Base-by-base conservation (phyloP, 2,888 invertebrate species). In the Rhynchonema sp. region DNA sequence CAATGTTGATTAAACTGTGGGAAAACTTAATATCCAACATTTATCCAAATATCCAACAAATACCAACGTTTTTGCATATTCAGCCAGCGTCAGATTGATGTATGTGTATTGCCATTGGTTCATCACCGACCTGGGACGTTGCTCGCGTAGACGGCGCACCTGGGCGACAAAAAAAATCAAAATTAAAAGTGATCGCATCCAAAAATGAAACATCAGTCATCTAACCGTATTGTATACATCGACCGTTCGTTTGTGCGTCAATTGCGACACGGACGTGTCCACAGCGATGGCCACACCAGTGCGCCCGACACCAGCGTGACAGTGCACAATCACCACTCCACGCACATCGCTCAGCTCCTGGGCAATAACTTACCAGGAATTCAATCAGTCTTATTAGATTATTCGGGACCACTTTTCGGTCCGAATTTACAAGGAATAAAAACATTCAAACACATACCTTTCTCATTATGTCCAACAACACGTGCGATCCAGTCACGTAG, bases 181-280 rank as follows among this genome's bases (percentile, higher is more conserved):
- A n/a, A n/a, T n/a, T n/a, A n/a, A n/a, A n/a, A n/a, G n/a, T n/a
- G n/a, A n/a, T 38, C 38, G 38, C 38, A 38, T 38, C n/a, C n/a
- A 38, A 38, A 17, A 38, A 17, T 38, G 38, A 38, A 13, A 6
- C 9, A 17, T 17, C 38, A 38, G 9, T 13, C 38, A 38, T 13
- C 38, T 38, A 3, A 54, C 30, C 23, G 38, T 56, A 13, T 56
- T 56, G 62, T 63, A 55, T 61, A 66, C 46, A 59, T 63, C 70
- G 67, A 68, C 52, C 60, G 59, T 56, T 61, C 61, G 22, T 59
- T 62, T 27, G 63, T 30, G 30, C 13, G 27, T 55, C 55, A 60
- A 20, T 13, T 60, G 63, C 20, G 46, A n/a, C 25, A 62, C 55
- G 68, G 68, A 61, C 70, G 65, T 59, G 67, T 70, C 59, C 67